Percentiles rank a stretch among this genome's conserved stretches.
Evolutionary conservation across 2,797 vertebrate species (phyloP).

Genomic region (Sebastolobus alascanus): DNA sequence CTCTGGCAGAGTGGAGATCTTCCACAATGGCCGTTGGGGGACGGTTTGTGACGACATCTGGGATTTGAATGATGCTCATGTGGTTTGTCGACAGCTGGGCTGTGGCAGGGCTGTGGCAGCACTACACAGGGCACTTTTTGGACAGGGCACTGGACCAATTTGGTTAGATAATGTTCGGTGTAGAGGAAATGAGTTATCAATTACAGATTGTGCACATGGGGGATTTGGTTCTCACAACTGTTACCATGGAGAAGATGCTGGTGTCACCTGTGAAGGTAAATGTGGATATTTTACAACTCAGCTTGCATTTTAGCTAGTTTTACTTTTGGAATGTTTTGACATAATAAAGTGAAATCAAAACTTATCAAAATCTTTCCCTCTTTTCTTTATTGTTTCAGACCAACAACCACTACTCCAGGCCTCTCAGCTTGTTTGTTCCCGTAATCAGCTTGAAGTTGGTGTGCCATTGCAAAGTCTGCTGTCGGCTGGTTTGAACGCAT

Average conservation of each 20-base stretch:
- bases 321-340: background rate
- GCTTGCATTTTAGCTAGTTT: background rate
- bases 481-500: background rate
- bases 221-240: background rate
- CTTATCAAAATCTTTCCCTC: background rate
- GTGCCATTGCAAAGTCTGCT: background rate
- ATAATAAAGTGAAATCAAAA: background rate
- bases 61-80: background rate
- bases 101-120: background rate
- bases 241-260: background rate
- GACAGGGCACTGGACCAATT: background rate
- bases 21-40: background rate
- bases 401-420: background rate
- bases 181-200: background rate
- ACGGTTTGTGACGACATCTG: background rate
- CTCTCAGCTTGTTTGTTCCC: slow-evolving; percentile 9
- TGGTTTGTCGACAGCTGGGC: background rate
- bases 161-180: background rate
- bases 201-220: background rate
- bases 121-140: background rate
- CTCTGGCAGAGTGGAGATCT: background rate
- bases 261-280: slow-evolving; percentile 8
- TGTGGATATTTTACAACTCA: background rate
- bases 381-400: background rate
- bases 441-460: background rate